Base-by-base conservation (phyloP, 2,888 invertebrate genomes). In the Rugalucina vietnamica region DNA sequence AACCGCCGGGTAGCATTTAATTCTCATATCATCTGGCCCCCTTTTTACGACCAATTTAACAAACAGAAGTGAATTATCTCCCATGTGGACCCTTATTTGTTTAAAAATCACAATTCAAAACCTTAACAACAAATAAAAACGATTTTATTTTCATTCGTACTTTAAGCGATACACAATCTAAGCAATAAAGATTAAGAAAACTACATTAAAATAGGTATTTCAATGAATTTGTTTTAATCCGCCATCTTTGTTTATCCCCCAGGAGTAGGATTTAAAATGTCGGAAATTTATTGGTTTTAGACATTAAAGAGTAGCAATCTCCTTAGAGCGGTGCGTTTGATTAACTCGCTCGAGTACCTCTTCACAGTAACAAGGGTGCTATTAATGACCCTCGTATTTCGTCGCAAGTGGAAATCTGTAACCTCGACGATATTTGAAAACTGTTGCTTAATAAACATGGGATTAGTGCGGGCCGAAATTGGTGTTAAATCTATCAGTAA, bases 401-500 rank as follows among this genome's bases (percentile, higher is more conserved):
- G 65, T 2, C 32, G 34, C 65, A 65, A 65, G 65, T 12, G 18
- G 34, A 34, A 65, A 65, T 29, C 34, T 65, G 32, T 65, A 34
- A 65, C 65, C 34, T 65, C 65, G 34, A 65, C 34, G 65, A 32
- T 65, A 3, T 34, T 34, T 65, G 12, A 18, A 60, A 60, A 29
- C 29, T 60, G 24, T 60, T 60, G 27, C 29, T 60, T 27, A 34
- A 18, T 29, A 65, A 65, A 65, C 34, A 65, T 21, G 65, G 34
- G 65, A 65, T 65, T 65, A 65, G 34, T 21, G 21, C 65, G 1
- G 4, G 34, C 18, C 32, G 29, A 34, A 65, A 34, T 34, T 65
- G 65, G 65, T 65, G 65, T 65, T 65, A 65, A 65, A 65, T 65
- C 65, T 34, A 65, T 65, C 65, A 65, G 32, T 34, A n/a, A 65